Base-by-base conservation (phyloP, 2,888 invertebrate genomes). In the Pyralis farinalis region DNA sequence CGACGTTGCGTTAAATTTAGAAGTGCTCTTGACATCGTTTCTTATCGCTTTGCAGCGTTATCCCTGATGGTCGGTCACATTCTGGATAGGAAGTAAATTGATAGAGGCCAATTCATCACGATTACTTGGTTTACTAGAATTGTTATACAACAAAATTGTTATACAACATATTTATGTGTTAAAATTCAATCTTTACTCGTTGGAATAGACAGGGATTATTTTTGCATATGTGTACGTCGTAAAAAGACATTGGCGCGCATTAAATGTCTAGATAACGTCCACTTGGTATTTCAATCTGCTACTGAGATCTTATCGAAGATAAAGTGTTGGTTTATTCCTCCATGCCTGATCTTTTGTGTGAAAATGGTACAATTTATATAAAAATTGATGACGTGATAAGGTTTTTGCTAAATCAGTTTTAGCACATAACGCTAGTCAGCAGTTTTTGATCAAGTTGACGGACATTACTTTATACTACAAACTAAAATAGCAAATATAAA, bases 1-100 rank as follows among this genome's bases (percentile, higher is more conserved):
- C 45, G 47, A 41, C 42, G 53, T 54, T 41, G 33, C 55, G 41
- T 49, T 47, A 55, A 63, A 57, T 57, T 59, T 55, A 54, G 60
- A 55, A 40, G 42, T 59, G 69, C 46, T 68, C 76, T 70, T 79
- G 79, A 71, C 79, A 74, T 53, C 64, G 58, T 64, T 79, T 49
- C 47, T 62, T 64, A 61, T 64, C 55, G 50, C 59, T 56, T 63
- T 55, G 55, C 49, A 49, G 20, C 40, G 47, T 55, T 60, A 58
- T 62, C 61, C 63, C 59, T 53, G 55, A 52, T 36, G 36, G 21
- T 21, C 44, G 46, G 49, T 46, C 43, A 47, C 47, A 49, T 45
- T 54, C 37, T 47, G 55, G 55, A 55, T 55, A 56, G 58, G 62
- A 61, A 63, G 58, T 62, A 44, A 47, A 46, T 29, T 49, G 53